Evolutionary conservation across 2,888 invertebrate genomes (phyloP).

Genomic region (Temnothorax unifasciatus): DNA sequence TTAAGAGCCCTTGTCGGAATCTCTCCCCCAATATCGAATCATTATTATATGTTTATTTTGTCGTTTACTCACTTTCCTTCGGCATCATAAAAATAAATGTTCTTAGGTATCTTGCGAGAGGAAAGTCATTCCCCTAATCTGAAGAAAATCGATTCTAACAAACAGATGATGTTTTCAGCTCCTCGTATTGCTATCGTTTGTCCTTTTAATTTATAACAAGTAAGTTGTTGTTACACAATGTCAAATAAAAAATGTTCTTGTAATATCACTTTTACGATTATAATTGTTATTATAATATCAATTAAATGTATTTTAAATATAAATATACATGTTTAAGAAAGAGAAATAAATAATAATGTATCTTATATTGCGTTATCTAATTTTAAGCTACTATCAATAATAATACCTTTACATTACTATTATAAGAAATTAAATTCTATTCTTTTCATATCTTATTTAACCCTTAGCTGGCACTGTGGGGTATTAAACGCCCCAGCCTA

Average conservation of each 20-base stretch:
- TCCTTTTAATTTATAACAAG: slow-evolving; percentile 6
- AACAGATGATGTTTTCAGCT: slow-evolving; percentile 10
- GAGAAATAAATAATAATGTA: background rate
- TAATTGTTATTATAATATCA: background rate
- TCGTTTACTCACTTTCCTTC: slow-evolving; percentile 29
- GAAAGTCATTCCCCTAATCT: slow-evolving; percentile 49
- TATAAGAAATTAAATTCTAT: background rate
- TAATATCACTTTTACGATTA: background rate
- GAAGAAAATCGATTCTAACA: slow-evolving; percentile 52
- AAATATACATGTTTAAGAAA: background rate
- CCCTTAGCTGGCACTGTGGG: too few species aligned
- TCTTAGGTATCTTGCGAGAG: slow-evolving; percentile 35
- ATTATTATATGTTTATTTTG: slow-evolving; percentile 54
- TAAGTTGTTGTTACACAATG: background rate
- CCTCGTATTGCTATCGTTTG: too few species aligned
- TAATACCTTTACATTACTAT: background rate
- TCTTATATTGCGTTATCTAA: background rate
- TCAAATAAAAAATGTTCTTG: background rate
- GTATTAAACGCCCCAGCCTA: too few species aligned
- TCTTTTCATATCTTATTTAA: background rate
- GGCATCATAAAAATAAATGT: slow-evolving; percentile 44
- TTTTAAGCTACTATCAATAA: background rate
- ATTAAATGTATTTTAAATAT: background rate
- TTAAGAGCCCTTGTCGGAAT: slow-evolving; percentile 6
- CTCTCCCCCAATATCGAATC: slow-evolving; percentile 34